Evolutionary conservation across 1,140 invertebrate genomes (phyloP).

Genomic region (Nylanderia fulva): DNA sequence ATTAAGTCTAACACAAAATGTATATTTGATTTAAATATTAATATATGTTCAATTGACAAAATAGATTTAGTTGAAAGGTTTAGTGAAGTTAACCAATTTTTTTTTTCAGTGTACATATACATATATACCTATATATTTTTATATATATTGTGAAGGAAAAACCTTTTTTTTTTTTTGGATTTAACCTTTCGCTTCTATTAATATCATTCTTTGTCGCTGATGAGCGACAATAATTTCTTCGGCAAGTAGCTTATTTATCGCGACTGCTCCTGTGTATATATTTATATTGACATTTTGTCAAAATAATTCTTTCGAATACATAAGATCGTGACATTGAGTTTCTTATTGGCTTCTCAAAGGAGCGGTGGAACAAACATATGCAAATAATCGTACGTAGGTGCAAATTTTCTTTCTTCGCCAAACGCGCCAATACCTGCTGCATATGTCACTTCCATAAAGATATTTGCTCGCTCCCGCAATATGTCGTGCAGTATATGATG

Average conservation of each 20-base stretch:
- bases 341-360: neutral
- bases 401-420: neutral
- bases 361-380: neutral
- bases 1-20: too few species aligned
- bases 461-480: neutral
- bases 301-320: constrained; percentile 7
- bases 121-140: too few species aligned
- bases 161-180: neutral
- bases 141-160: neutral
- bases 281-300: neutral
- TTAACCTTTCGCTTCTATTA: neutral
- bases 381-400: neutral
- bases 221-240: neutral
- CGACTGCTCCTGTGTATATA: neutral
- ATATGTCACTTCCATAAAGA: neutral
- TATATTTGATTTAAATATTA: too few species aligned
- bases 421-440: neutral
- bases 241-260: constrained; percentile 10
- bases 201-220: neutral
- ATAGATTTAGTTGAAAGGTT: too few species aligned
- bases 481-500: neutral
- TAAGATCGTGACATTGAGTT: neutral
- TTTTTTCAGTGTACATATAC: too few species aligned
- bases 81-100: too few species aligned
- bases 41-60: too few species aligned